A percentile compares a stretch with the other conserved stretches of the same genome.
Conservation (phyloP, 2,113 vertebrate genomes). For the Tragulus kanchil region DNA sequence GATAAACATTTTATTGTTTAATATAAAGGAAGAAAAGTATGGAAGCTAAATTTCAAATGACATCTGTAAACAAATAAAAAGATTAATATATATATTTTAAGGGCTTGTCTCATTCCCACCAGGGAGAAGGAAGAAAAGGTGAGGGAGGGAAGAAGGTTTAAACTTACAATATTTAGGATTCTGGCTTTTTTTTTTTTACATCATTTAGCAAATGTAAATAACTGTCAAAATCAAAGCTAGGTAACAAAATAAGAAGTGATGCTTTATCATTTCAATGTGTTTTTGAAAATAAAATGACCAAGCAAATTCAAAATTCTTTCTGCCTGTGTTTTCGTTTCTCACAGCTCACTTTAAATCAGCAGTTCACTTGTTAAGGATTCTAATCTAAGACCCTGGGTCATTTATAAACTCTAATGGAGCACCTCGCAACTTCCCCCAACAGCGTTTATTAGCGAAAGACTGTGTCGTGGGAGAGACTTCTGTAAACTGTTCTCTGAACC, state of each 20-base stretch:
- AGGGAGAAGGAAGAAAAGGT: background rate
- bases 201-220: constrained; percentile 51
- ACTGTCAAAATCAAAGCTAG: background rate
- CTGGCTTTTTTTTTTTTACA: background rate
- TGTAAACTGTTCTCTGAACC: background rate
- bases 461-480: background rate
- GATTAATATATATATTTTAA: background rate
- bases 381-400: background rate
- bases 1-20: constrained; percentile 36
- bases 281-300: constrained; percentile 50
- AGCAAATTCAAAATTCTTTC: constrained; percentile 11
- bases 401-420: background rate
- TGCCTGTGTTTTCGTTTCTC: background rate
- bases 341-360: constrained; percentile 3
- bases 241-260: background rate
- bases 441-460: background rate
- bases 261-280: background rate
- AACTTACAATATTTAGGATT: background rate
- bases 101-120: background rate
- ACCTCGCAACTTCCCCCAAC: background rate
- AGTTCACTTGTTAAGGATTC: background rate
- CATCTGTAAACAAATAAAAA: constrained; percentile 43
- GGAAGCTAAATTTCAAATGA: constrained; percentile 10
- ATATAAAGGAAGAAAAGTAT: constrained; percentile 49
- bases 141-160: background rate